phyloP scores from a whole-genome alignment of 2,797 vertebrate species.

The Phrynocephalus vlangalii region DNA sequence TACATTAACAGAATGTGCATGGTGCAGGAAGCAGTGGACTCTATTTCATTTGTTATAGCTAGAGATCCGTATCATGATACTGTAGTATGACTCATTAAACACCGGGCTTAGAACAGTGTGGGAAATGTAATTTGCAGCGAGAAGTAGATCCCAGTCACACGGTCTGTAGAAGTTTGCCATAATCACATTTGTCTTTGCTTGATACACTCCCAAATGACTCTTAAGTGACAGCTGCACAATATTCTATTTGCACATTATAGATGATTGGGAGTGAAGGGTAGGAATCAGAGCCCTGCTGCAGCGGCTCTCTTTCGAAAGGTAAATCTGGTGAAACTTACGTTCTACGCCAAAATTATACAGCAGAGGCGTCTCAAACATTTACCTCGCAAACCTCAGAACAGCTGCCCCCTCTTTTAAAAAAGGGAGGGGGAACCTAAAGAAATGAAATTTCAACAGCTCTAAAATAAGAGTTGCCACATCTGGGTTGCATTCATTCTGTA shows the following conservation, averaged over 20 bases:
- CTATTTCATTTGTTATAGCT: constrained; percentile 23
- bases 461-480: neutral
- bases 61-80: neutral
- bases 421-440: neutral
- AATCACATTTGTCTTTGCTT: neutral
- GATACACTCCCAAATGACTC: neutral
- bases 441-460: neutral
- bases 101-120: neutral
- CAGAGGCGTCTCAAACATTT: neutral
- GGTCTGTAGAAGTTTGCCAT: neutral
- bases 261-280: neutral
- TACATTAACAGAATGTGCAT: neutral
- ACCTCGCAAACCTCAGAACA: too few relatives aligned
- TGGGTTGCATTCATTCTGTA: neutral
- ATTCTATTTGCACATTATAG: neutral
- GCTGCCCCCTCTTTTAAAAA: neutral
- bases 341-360: neutral
- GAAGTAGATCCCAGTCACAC: neutral
- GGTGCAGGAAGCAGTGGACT: neutral
- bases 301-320: neutral
- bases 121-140: constrained; percentile 6
- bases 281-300: neutral
- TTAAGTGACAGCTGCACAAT: neutral
- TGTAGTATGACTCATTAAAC: constrained; percentile 20
- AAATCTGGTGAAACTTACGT: neutral